phyloP scores from a whole-genome alignment of 2,888 invertebrate species.

The Rhimphoctona megacephalus region DNA sequence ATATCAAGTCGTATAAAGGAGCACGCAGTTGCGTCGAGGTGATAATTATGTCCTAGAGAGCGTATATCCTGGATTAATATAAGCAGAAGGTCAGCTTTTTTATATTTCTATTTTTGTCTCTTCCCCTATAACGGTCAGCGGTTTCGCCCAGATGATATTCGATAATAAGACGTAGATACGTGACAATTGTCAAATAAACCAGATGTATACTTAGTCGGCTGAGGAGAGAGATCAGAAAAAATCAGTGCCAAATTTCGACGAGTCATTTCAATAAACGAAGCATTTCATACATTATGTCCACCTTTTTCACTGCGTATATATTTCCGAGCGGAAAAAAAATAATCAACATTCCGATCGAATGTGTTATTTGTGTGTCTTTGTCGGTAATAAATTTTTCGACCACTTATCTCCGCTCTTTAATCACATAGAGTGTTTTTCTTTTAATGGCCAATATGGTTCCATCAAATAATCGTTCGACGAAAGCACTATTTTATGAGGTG shows the following conservation, averaged over 20 bases:
- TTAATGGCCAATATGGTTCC: not conserved
- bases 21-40: conserved; percentile 40
- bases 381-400: not conserved
- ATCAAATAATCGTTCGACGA: not conserved
- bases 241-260: not conserved
- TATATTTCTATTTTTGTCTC: conserved; percentile 19
- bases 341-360: not conserved
- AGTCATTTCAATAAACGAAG: conserved; percentile 8
- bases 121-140: conserved; percentile 2
- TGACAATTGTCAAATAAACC: conserved; percentile 17
- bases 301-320: not conserved
- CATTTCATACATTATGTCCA: not conserved
- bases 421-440: not conserved
- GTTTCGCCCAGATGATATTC: conserved; percentile 24
- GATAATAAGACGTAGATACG: conserved; percentile 31
- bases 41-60: conserved; percentile 26
- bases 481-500: not conserved
- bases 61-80: conserved; percentile 26
- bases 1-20: conserved; percentile 36
- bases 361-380: not conserved
- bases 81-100: conserved; percentile 33
- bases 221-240: not conserved
- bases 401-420: not conserved
- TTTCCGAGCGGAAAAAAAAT: not conserved
- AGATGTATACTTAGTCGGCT: conserved; percentile 12